These are phyloP conservation scores for Chaetodon trifasciatus DNA, from an alignment of 2,797 vertebrate species.

Conservation along the genomic window DNA sequence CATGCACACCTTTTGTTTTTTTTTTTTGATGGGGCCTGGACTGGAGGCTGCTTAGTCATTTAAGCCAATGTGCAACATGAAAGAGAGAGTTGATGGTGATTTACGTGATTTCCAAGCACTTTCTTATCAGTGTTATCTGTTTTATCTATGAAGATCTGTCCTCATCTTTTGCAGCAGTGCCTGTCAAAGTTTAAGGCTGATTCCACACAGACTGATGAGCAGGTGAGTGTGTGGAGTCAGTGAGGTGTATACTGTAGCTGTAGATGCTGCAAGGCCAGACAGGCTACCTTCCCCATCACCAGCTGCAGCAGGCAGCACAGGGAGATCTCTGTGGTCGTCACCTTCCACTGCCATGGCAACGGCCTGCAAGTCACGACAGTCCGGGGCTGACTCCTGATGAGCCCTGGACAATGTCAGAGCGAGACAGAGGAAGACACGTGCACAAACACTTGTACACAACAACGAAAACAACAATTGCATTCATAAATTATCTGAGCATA, in stretches of 20 bases:
- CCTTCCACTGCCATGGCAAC: conserved; percentile 75
- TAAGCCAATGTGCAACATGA: conserved; percentile 1
- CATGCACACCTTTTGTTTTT: neutral
- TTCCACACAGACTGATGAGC: neutral
- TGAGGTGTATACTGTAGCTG: neutral
- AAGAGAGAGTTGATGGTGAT: neutral
- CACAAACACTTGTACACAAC: neutral
- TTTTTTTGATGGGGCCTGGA: neutral
- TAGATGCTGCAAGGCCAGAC: conserved; percentile 34
- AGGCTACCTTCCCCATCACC: conserved; percentile 19
- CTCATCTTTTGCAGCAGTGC: neutral
- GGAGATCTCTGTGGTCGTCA: conserved; percentile 53
- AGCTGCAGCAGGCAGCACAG: conserved; percentile 29
- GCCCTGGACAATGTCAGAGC: conserved; percentile 16
- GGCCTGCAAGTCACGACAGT: conserved; percentile 67
- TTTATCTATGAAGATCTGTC: neutral
- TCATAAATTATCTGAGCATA: conserved; percentile 1
- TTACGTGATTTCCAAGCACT: neutral
- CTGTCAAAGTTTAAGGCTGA: neutral
- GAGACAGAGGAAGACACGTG: neutral
- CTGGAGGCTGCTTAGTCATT: conserved; percentile 18
- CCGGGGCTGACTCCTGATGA: conserved; percentile 36
- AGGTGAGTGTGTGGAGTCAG: neutral
- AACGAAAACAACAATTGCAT: neutral
- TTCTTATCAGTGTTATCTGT: neutral